Percentiles rank a stretch among this genome's conserved stretches.
Conservation (phyloP, 2,797 vertebrate genomes). For the Buphagus erythrorhynchus region DNA sequence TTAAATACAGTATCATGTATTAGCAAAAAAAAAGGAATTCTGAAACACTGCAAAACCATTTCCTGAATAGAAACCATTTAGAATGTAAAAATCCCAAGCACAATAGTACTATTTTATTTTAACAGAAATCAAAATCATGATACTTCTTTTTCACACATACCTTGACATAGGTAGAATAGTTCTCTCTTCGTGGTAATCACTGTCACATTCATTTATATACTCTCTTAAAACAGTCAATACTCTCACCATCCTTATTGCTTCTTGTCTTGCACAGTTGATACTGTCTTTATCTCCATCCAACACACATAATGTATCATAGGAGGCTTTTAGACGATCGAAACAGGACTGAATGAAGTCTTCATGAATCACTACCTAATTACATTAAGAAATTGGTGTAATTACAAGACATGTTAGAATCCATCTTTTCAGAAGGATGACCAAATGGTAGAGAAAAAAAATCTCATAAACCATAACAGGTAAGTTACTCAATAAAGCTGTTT, state of each 20-base stretch:
- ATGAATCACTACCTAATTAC: conserved; percentile 93
- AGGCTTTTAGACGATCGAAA: conserved; percentile 98
- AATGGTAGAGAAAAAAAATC: neutral
- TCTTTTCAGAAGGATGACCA: neutral
- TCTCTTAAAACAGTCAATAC: conserved; percentile 97
- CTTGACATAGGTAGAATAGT: conserved; percentile 99
- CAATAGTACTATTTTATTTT: neutral
- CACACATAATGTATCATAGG: conserved; percentile 96
- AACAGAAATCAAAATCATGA: neutral
- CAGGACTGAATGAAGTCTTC: conserved; percentile 99
- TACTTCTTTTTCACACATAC: conserved; percentile 74
- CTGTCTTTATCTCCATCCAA: conserved; percentile 99
- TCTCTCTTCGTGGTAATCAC: conserved; percentile 98
- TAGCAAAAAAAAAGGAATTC: neutral
- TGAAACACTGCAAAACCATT: neutral
- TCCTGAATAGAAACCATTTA: neutral
- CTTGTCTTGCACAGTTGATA: conserved; percentile 97
- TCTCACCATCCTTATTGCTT: conserved; percentile 98
- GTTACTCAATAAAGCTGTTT: neutral
- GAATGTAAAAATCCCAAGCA: neutral
- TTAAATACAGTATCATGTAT: neutral
- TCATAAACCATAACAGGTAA: neutral
- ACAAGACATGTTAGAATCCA: neutral
- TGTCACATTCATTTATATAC: conserved; percentile 99
- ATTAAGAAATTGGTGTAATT: neutral